phyloP scores from a whole-genome alignment of 2,888 invertebrate species.

The Sesamia inferens region DNA sequence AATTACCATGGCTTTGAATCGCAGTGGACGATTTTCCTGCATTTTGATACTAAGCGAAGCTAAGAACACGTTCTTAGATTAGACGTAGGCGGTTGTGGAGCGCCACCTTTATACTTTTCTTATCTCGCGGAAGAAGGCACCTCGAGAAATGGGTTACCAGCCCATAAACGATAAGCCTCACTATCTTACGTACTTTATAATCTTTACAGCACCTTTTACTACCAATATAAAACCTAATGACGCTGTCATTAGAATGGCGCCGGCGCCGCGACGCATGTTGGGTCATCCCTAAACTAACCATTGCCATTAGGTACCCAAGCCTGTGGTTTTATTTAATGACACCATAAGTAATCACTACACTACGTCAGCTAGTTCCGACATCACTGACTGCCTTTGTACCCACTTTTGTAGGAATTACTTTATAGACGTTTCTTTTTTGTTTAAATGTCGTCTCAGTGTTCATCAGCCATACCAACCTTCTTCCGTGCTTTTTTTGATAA shows the following conservation, averaged over 20 bases:
- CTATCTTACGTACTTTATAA: conserved; percentile 28
- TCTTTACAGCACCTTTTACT: conserved; percentile 45
- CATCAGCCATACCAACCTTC: too few relatives aligned
- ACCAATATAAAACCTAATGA: conserved; percentile 19
- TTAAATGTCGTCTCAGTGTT: background rate
- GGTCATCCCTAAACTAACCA: conserved; percentile 11
- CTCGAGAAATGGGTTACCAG: conserved; percentile 43
- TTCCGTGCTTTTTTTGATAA: background rate
- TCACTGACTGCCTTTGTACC: background rate
- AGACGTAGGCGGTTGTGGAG: background rate
- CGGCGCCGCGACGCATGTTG: background rate
- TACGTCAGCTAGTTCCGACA: background rate
- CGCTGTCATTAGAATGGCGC: conserved; percentile 43
- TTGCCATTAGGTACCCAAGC: background rate
- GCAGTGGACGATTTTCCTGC: background rate
- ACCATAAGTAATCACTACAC: background rate
- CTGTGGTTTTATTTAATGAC: conserved; percentile 3
- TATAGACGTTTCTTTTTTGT: background rate
- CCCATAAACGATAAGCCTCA: conserved; percentile 41
- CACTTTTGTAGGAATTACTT: background rate
- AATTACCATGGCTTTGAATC: background rate
- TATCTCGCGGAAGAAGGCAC: conserved; percentile 44
- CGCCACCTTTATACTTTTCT: background rate
- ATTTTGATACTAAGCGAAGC: background rate
- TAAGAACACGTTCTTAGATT: background rate